These are phyloP conservation scores for Hofmannophila pseudospretella DNA, from an alignment of 2,888 invertebrate species.

Conservation along the genomic window DNA sequence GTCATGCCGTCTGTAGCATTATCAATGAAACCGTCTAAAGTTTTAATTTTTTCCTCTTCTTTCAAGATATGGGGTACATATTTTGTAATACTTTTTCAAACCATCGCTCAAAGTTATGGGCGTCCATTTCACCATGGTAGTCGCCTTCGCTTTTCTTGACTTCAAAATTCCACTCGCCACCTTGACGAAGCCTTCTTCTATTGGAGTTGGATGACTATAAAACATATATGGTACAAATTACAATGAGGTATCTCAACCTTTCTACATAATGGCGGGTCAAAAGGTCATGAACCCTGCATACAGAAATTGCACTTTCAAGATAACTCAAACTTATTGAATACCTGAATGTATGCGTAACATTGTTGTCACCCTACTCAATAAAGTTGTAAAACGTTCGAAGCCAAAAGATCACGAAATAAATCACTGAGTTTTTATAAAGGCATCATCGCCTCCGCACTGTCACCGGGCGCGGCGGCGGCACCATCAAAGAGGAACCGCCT, in stretches of 20 bases:
- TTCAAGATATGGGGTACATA: too few relatives aligned
- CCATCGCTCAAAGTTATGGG: conserved; percentile 17
- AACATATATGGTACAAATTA: too few relatives aligned
- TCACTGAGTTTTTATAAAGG: conserved; percentile 72
- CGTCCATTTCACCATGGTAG: conserved; percentile 17
- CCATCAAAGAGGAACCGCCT: conserved; percentile 45
- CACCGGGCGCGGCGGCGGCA: conserved; percentile 43
- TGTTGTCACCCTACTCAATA: conserved; percentile 27
- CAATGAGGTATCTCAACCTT: too few relatives aligned
- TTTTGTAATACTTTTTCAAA: too few relatives aligned
- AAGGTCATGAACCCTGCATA: not conserved
- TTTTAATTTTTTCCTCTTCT: too few relatives aligned
- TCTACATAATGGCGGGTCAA: not conserved
- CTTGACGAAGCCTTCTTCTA: conserved; percentile 17
- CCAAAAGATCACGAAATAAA: conserved; percentile 53
- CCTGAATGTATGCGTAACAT: too few relatives aligned
- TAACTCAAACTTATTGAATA: too few relatives aligned
- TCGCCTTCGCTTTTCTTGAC: conserved; percentile 16
- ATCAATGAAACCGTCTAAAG: too few relatives aligned
- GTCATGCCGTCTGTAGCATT: too few relatives aligned
- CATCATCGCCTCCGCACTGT: conserved; percentile 67
- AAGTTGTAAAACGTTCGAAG: conserved; percentile 29
- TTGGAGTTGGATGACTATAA: conserved; percentile 18
- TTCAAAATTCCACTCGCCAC: conserved; percentile 15
- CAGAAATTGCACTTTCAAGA: too few relatives aligned